Percentiles rank a stretch among this genome's conserved stretches.
These are phyloP conservation scores for Parazoanthus atlanticus DNA, from an alignment of 92 coral and sea anemone genomes.

Conservation along the genomic window DNA sequence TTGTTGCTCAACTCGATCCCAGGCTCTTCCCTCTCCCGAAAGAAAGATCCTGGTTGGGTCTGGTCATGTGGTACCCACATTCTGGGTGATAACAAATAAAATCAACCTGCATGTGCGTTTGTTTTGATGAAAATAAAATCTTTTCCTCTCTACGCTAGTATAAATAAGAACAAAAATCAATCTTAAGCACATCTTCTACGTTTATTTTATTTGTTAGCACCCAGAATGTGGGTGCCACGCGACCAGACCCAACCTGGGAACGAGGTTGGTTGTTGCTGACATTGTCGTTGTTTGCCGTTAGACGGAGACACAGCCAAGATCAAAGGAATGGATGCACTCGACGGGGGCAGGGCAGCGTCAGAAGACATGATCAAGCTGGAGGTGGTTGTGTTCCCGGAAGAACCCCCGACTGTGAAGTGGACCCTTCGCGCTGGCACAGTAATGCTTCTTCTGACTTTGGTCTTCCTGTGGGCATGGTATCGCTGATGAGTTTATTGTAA, in stretches of 20 bases:
- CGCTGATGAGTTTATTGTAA: constrained; percentile 37
- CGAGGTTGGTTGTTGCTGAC: background rate
- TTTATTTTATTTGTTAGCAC: no score
- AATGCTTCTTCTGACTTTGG: constrained; percentile 58
- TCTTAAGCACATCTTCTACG: no score
- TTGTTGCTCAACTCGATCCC: no score
- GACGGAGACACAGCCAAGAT: constrained; percentile 27
- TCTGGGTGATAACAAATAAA: no score
- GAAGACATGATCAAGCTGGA: constrained; percentile 50
- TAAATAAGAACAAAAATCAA: no score
- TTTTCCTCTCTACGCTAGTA: no score
- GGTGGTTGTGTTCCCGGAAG: constrained; percentile 72
- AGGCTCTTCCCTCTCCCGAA: background rate
- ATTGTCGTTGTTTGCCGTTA: background rate
- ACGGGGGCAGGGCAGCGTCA: constrained; percentile 28
- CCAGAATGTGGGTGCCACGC: no score
- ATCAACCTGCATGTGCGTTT: no score
- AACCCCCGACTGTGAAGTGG: constrained; percentile 67
- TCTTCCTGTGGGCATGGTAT: constrained; percentile 79
- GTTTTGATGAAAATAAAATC: no score
- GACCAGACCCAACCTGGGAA: no score
- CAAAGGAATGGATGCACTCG: constrained; percentile 23
- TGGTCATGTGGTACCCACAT: no score
- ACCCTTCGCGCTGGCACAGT: constrained; percentile 62
- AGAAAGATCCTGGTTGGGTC: no score